Base-by-base conservation (phyloP, 1,140 invertebrate species). In the Cryptotermes secundus region DNA sequence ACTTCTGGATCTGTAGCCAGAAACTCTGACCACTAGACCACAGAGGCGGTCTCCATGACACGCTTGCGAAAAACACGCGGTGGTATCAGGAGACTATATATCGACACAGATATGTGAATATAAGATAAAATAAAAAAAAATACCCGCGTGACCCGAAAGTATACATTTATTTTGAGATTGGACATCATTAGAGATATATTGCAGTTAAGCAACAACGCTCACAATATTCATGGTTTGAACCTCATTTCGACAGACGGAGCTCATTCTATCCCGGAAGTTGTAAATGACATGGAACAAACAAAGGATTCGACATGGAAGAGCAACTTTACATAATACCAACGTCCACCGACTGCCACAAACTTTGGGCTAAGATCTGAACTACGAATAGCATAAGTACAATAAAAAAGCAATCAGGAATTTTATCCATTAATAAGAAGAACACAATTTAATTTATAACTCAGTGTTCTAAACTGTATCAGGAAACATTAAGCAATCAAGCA, bases 401-500 rank as follows among this genome's bases (percentile, higher is more conserved):
- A 49, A 49, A 49, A 38, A 49, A 3, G 45, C 4, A 14, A 26
- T 72, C 22, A 72, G n/a, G n/a, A 72, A 10, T 72, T n/a, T 31
- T 72, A 72, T 72, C 59, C 31, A 7, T 26, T 31, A 31, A 72
- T 72, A 72, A 72, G 45, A 72, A n/a, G 26, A 31, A 72, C 26
- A 31, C 26, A 72, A 72, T 72, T 31, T 72, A 26, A 72, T 72
- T 31, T 72, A 72, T 72, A 72, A 31, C n/a, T 9, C 1, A 19
- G 10, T 49, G 14, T 49, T 49, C 45, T 49, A 49, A 49, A 49
- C 45, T 49, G 45, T 19, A 49, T 49, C 45, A n/a, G 26, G n/a
- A 31, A n/a, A 31, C 59, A 72, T 72, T 72, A 72, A 72, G 59
- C 26, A 72, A 72, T 72, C n/a, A 72, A 72, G 59, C 59, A 72